A percentile compares a stretch with the other conserved stretches of the same genome.
Evolutionary conservation across 1,140 invertebrate genomes (phyloP).

Genomic region (Papilio helenus): DNA sequence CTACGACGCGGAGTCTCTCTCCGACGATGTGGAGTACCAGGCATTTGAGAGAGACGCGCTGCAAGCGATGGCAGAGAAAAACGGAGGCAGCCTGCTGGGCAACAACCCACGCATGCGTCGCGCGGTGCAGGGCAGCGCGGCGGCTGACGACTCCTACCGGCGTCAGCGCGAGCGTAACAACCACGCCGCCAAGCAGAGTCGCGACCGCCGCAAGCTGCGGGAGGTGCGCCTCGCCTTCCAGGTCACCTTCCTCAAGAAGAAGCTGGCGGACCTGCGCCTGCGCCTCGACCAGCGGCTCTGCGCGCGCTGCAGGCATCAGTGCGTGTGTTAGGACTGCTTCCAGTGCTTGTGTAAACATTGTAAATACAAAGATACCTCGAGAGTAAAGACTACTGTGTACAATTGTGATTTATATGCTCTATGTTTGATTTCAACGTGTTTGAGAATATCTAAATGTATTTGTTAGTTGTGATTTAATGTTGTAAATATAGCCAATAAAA

Average conservation of each 20-base stretch:
- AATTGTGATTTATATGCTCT: not conserved
- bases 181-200: conserved; percentile 95
- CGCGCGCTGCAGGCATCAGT: conserved; percentile 40
- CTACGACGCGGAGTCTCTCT: conserved; percentile 51
- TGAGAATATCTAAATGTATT: not conserved
- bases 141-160: conserved; percentile 90
- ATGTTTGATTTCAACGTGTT: not conserved
- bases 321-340: conserved; percentile 1
- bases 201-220: conserved; percentile 93
- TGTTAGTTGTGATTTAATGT: not conserved
- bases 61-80: conserved; percentile 85
- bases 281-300: conserved; percentile 42
- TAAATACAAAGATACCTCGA: not conserved
- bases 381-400: conserved; percentile 21
- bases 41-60: conserved; percentile 87
- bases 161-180: conserved; percentile 96
- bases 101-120: conserved; percentile 64
- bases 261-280: conserved; percentile 46
- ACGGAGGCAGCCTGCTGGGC: conserved; percentile 83
- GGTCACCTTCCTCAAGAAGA: conserved; percentile 85
- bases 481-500: conserved; percentile 3
- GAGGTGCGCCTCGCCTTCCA: conserved; percentile 96
- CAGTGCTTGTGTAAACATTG: not conserved
- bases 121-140: conserved; percentile 79
- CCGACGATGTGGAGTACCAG: conserved; percentile 84